phyloP scores from a whole-genome alignment of 2,797 vertebrate genomes.

The Denticeps clupeoides region DNA sequence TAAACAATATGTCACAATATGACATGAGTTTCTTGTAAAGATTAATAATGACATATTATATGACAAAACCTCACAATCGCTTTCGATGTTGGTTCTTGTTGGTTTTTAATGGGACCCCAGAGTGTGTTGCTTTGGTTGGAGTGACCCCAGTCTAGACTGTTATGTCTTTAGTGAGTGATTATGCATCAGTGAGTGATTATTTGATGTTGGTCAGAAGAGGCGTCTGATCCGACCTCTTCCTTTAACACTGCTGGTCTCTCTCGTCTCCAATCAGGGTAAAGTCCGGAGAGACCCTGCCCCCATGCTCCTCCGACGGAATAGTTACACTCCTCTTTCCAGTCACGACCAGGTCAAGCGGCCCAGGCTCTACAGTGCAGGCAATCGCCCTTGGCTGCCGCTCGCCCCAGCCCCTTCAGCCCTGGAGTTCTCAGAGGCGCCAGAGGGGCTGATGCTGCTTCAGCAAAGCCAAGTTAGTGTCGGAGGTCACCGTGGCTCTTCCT shows the following conservation, averaged over 20 bases:
- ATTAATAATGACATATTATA: no score
- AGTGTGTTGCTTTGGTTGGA: no score
- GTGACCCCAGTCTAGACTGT: no score
- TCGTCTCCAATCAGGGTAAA: slow-evolving; percentile 62
- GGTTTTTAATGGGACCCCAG: no score
- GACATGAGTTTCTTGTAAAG: no score
- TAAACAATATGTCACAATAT: no score
- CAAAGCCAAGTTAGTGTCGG: slow-evolving; percentile 75
- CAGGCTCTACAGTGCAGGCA: slow-evolving; percentile 87
- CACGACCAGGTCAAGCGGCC: slow-evolving; percentile 79
- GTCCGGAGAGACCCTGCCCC: slow-evolving; percentile 64
- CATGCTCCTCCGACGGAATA: slow-evolving; percentile 81
- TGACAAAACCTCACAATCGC: no score
- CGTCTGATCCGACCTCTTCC: slow-evolving; percentile 29
- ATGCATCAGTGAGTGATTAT: no score
- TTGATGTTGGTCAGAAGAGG: no score
- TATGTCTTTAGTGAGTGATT: no score
- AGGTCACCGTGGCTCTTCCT: slow-evolving; percentile 38
- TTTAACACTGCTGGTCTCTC: slow-evolving; percentile 52
- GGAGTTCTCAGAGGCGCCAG: slow-evolving; percentile 58
- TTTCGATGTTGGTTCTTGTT: no score
- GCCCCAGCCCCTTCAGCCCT: slow-evolving; percentile 66
- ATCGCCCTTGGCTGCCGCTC: slow-evolving; percentile 72
- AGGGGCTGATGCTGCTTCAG: slow-evolving; percentile 59
- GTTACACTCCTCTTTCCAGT: slow-evolving; percentile 89